Evolutionary conservation across 2,888 invertebrate genomes (phyloP), one percentile per base, ranked within the genome.

Genomic region (Argyra leucocephala): DNA sequence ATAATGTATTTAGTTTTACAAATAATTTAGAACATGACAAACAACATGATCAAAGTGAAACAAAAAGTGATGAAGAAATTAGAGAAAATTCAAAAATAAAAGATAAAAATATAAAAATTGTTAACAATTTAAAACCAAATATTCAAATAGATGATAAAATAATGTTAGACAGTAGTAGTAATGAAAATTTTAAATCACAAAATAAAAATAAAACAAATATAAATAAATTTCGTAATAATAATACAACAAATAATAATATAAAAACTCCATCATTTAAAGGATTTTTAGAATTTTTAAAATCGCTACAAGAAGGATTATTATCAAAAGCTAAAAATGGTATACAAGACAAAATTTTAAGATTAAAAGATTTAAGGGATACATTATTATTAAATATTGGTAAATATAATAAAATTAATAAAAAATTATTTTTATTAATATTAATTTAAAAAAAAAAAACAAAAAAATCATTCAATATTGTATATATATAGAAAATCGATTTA

Each of bases 351-450:
- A 76, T 80, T 5, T 73, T 75, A 68, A 69, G 73, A 62, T 69
- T 80, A 0, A 72, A 74, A 59, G 69, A 70, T 4, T 69, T 80
- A 9, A 73, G 75, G 4, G 83, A 86, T 69, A 80, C 82, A 65
- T 78, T 91, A 23, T 78, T 89, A 69, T 75, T 76, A 24, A 84
- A 86, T 73, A 88, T 91, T 71, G 85, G 90, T 90, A 80, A 82
- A 82, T 76, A 82, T 65, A 59, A 48, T 15, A 26, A 6, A n/a
- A n/a, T n/a, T n/a, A n/a, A n/a, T n/a, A n/a, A n/a, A n/a, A n/a
- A n/a, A n/a, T n/a, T n/a, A n/a, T n/a, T n/a, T n/a, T n/a, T n/a
- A n/a, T n/a, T n/a, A n/a, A n/a, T n/a, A n/a, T n/a, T n/a, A n/a
- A n/a, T n/a, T n/a, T n/a, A n/a, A n/a, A n/a, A n/a, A n/a, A n/a